Evolutionary conservation across 2,797 vertebrate species (phyloP).

Genomic region (Alca torda): DNA sequence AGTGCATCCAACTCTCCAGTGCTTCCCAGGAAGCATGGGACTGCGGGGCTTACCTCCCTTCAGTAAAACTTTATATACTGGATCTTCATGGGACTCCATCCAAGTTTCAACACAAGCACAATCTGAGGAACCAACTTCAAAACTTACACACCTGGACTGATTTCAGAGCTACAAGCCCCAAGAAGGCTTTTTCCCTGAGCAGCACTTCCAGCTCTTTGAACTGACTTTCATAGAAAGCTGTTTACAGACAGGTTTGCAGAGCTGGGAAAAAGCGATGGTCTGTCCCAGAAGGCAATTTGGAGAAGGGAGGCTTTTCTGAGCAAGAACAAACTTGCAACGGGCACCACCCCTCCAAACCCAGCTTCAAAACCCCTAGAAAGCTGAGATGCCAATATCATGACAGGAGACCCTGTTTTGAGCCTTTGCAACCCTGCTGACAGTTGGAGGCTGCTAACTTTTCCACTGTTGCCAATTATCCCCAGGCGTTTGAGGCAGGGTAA

Average conservation of each 20-base stretch:
- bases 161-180: background rate
- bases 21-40: background rate
- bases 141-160: background rate
- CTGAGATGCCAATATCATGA: background rate
- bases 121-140: background rate
- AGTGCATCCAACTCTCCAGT: background rate
- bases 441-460: background rate
- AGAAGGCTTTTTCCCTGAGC: background rate
- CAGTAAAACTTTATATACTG: background rate
- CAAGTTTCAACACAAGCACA: background rate
- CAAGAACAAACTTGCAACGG: background rate
- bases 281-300: background rate
- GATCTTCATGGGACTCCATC: background rate
- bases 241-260: background rate
- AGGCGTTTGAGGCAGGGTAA: slow-evolving; percentile 28
- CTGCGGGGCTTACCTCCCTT: background rate
- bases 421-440: background rate
- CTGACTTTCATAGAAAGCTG: background rate
- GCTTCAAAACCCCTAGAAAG: background rate
- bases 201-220: background rate
- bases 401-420: background rate
- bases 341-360: background rate
- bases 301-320: background rate
- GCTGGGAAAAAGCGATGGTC: background rate
- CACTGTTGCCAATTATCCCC: slow-evolving; percentile 43